These are phyloP conservation scores for Halictus rubicundus DNA, from an alignment of 1,140 invertebrate species.

Conservation along the genomic window DNA sequence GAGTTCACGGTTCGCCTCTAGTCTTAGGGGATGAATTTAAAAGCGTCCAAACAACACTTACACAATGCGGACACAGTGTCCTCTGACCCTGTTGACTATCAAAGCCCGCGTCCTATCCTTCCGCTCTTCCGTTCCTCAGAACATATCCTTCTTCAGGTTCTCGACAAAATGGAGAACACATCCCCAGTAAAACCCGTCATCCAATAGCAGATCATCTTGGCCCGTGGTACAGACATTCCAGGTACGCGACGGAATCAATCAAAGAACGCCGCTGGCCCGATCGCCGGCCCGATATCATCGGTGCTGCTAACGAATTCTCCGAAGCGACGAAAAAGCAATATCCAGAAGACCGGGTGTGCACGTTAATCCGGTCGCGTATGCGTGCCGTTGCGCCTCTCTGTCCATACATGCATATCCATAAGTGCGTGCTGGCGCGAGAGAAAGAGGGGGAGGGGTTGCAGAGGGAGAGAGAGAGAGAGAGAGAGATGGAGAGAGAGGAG, in stretches of 20 bases:
- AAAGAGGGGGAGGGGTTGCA: constrained; percentile 19
- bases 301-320: constrained; percentile 70
- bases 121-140: no score
- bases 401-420: constrained; percentile 44
- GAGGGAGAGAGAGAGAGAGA: constrained; percentile 22
- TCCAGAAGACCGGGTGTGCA: constrained; percentile 50
- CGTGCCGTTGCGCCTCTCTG: constrained; percentile 30
- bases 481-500: neutral
- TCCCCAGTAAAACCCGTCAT: no score
- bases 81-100: no score
- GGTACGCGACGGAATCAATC: constrained; percentile 1
- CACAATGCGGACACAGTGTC: no score
- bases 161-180: no score
- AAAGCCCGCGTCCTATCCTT: no score
- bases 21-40: no score
- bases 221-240: no score
- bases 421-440: constrained; percentile 40
- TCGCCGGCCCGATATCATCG: constrained; percentile 26
- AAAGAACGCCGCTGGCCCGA: neutral
- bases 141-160: no score
- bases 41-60: no score
- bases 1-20: no score
- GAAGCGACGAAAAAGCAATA: constrained; percentile 69
- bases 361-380: constrained; percentile 49
- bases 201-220: no score